Evolutionary conservation across 30 jellyfish, hydroid and myxozoan genomes (phyloP), one percentile per base, ranked within the genome.

Genomic region (Chironex yamaguchii): DNA sequence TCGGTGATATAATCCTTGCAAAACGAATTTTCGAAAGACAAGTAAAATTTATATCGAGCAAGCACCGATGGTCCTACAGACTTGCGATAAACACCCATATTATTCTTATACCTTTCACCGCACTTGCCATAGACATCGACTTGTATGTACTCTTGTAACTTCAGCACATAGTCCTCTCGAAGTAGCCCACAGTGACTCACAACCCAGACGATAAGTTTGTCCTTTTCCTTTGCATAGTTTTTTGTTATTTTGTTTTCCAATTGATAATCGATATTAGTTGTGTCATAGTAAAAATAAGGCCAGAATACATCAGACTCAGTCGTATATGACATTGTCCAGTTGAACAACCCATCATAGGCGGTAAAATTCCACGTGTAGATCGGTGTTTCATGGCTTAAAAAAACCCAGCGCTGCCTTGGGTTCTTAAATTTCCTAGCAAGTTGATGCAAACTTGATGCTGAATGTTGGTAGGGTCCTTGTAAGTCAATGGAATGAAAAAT

Each of bases 321-420:
- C 92, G 82, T 84, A 69, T 90, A 95, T 1, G 97, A 89, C 99
- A 95, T 95, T 22, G 99, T 95, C 99, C 97, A 90, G 63, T 95
- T 95, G 66, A 95, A 95, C 25, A 89, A 67, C 23, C 91, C 91
- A 86, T 89, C 71, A 52, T 87, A 95, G 0, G 75, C 76, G 17
- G 29, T 86, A 21, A 84, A 42, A 33, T 68, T 75, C 9, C 89
- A 52, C 9, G 97, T 75, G 63, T 83, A 95, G 26, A 75, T 35
- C 1, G 99, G 99, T 23, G 96, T 84, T 50, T 95, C 98, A 68
- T 95, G 99, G 93, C 89, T 89, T 64, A 96, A 95, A 27, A 84
- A 90, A 17, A 95, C 17, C 99, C 99, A 95, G 22, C 88, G 84
- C 58, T 95, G 99, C 22, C 67, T 20, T 12, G 65, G n/a, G 4